A percentile compares a stretch with the other conserved stretches of the same genome.
phyloP scores from a whole-genome alignment of 2,113 vertebrate genomes.

The Fukomys damarensis region DNA sequence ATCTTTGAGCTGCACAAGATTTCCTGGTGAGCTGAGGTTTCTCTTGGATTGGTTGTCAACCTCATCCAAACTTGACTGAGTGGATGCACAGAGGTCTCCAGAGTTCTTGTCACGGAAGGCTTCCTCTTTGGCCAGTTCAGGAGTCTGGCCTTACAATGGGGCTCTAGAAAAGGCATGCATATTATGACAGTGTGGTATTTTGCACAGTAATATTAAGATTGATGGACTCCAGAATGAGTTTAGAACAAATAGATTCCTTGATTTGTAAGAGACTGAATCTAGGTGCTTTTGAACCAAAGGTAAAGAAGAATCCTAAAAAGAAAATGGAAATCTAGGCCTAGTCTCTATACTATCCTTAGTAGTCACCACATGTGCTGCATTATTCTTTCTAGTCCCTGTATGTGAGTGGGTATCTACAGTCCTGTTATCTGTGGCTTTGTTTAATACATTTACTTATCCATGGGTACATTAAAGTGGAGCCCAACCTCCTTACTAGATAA shows the following conservation, averaged over 20 bases:
- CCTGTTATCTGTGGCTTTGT: neutral
- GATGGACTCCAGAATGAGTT: conserved; percentile 10
- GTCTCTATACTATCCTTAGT: neutral
- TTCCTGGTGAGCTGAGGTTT: neutral
- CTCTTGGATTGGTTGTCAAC: neutral
- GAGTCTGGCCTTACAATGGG: neutral
- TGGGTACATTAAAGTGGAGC: conserved; percentile 25
- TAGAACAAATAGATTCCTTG: neutral
- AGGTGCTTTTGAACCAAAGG: neutral
- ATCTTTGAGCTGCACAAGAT: neutral
- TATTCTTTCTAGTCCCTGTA: neutral
- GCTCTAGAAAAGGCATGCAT: neutral
- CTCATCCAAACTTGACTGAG: neutral
- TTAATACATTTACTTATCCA: neutral
- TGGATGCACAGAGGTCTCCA: neutral
- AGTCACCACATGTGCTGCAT: neutral
- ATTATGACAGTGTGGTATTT: neutral
- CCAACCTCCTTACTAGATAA: conserved; percentile 35
- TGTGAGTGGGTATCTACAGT: neutral
- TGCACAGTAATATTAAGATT: neutral
- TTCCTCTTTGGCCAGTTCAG: conserved; percentile 23
- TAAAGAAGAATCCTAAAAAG: neutral
- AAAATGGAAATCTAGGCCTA: neutral
- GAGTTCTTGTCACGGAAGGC: neutral
- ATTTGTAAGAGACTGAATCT: neutral